Evolutionary conservation across 2,797 vertebrate genomes (phyloP), one percentile per base, ranked within the genome.

Genomic region (Gephyroberyx darwinii): DNA sequence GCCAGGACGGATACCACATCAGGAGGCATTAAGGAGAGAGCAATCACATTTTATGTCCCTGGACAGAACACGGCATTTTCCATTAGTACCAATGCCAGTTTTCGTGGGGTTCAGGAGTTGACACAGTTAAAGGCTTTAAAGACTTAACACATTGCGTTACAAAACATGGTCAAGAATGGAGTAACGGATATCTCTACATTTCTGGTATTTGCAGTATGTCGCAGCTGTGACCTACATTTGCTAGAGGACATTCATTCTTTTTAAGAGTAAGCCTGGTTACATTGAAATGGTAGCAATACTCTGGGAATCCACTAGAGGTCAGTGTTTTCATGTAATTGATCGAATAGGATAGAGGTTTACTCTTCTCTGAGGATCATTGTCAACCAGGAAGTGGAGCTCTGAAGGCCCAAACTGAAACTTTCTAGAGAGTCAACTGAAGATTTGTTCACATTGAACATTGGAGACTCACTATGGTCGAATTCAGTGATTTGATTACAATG

Each of bases 221-320:
- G 51, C 22, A 48, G 35, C 16, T 6, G 47, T 50, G 47, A n/a
- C 17, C 47, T 16, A 45, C 43, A 5, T 45, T 45, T 50, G 47
- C 17, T 50, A 50, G n/a, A 50, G 12, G 17, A 50, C 1, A 22
- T 59, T 10, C 17, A 9, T 35, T 16, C 3, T 39, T 57, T 41
- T 13, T 14, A 41, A 41, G 39, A 20, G 2, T 19, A 47, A 31
- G 20, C 8, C 4, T 31, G 41, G 8, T 67, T 16, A 1, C 16
- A 4, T 10, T 59, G 2, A 43, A 39, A 13, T 47, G n/a, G 22
- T 16, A 65, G 60, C 66, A 52, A 9, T 81, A 14, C 69, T 19
- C 10, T 0, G 0, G 1, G 2, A n/a, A 43, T 52, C 74, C 89
- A 84, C 77, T 65, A 84, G 88, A 72, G 75, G 3, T 58, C 69